These are phyloP conservation scores for Spinibarbus caldwelli DNA, from an alignment of 2,797 vertebrate species.

Conservation along the genomic window DNA sequence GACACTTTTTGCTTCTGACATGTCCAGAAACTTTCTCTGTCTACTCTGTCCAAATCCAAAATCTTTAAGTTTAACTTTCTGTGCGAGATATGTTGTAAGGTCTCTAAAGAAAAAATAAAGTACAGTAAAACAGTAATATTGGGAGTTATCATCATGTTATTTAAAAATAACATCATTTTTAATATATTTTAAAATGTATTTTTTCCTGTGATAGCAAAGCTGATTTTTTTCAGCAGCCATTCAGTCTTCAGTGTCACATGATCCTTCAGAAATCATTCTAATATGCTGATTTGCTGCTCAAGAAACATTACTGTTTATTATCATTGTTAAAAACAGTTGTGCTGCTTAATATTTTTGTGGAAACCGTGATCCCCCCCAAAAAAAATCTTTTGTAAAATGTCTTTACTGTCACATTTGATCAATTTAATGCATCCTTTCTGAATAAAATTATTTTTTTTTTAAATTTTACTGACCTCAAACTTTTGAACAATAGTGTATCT, in stretches of 20 bases:
- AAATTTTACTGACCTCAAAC: neutral
- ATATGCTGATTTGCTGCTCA: neutral
- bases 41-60: neutral
- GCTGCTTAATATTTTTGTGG: no score
- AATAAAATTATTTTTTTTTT: no score
- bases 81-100: neutral
- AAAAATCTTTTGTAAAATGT: no score
- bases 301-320: neutral
- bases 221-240: no score
- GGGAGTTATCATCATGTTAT: neutral
- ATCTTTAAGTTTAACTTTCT: constrained; percentile 2
- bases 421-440: no score
- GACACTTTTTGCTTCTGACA: neutral
- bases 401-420: no score
- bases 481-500: neutral
- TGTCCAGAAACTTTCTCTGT: neutral
- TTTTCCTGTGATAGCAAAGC: no score
- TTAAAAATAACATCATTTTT: no score
- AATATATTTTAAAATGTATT: no score
- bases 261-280: no score
- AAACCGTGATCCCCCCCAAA: no score
- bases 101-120: neutral
- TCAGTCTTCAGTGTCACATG: no score
- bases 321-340: neutral
- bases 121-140: neutral